Conservation (phyloP, 2,113 vertebrate genomes). For the Phyllostomus discolor region DNA sequence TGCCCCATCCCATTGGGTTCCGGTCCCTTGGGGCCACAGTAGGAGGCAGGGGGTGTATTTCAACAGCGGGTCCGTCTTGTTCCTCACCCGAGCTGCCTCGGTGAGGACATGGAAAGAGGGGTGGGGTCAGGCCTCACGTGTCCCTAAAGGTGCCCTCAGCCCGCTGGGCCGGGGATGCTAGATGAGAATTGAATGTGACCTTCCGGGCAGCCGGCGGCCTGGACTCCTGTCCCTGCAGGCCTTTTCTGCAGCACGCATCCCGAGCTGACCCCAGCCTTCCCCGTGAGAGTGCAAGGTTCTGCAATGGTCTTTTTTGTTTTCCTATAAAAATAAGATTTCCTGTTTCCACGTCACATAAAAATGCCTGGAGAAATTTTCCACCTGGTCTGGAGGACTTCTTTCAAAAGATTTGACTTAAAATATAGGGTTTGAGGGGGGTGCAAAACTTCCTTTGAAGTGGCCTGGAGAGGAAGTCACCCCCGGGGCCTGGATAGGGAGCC, state of each 20-base stretch:
- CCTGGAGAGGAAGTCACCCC: not conserved
- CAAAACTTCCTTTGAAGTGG: not conserved
- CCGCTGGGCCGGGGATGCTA: not conserved
- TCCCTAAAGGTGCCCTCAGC: not conserved
- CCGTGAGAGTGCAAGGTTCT: not conserved
- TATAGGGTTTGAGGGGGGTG: not conserved
- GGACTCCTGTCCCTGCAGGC: not conserved
- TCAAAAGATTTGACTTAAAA: conserved; percentile 37
- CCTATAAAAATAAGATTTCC: not conserved
- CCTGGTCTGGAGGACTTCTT: not conserved
- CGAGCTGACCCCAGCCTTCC: not conserved
- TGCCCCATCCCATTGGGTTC: not conserved
- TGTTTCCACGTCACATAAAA: conserved; percentile 33
- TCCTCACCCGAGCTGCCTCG: not conserved
- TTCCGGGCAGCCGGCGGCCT: not conserved
- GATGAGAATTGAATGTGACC: not conserved
- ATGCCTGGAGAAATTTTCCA: not conserved
- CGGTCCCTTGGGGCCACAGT: not conserved
- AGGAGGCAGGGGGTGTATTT: not conserved
- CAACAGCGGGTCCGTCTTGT: not conserved
- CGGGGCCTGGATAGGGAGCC: not conserved
- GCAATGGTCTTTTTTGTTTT: not conserved
- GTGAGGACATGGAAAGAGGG: not conserved
- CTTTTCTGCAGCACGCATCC: not conserved
- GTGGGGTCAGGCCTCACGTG: not conserved